phyloP scores from a whole-genome alignment of 2,888 invertebrate species.

The Apomyelois bistriatella region DNA sequence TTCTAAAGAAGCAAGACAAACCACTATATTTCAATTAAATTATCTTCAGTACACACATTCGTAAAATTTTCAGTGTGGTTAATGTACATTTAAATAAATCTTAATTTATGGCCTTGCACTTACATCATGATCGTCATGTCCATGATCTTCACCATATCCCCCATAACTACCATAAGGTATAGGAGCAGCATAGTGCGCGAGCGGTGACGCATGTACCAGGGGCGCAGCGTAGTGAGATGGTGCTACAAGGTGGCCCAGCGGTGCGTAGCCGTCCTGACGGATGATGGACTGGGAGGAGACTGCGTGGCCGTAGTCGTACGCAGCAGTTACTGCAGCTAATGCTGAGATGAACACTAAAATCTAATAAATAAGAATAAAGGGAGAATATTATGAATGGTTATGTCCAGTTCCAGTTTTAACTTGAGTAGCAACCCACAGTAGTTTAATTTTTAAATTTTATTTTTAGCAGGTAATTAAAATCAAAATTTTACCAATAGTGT shows the following conservation, averaged over 20 bases:
- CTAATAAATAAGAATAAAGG: conserved; percentile 37
- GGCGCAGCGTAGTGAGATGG: conserved; percentile 45
- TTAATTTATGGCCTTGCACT: conserved; percentile 2
- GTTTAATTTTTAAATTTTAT: too few species aligned
- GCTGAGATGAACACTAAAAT: conserved; percentile 62
- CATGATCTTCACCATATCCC: conserved; percentile 42
- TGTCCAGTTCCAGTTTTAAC: too few species aligned
- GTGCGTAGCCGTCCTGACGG: conserved; percentile 45
- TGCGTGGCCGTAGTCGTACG: conserved; percentile 45
- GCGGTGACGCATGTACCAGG: conserved; percentile 35
- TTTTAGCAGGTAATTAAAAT: too few species aligned
- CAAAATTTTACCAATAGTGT: too few species aligned
- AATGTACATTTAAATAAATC: not conserved
- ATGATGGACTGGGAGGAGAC: conserved; percentile 64
- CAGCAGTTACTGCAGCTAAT: conserved; percentile 65
- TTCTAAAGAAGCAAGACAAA: too few species aligned
- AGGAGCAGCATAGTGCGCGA: conserved; percentile 38
- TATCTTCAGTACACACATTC: too few species aligned
- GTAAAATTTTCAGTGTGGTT: too few species aligned
- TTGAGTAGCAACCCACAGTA: too few species aligned
- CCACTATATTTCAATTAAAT: too few species aligned
- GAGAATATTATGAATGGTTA: too few species aligned
- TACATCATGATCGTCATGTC: conserved; percentile 28
- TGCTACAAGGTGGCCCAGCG: conserved; percentile 31
- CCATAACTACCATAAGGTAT: conserved; percentile 32